phyloP scores from a whole-genome alignment of 2,888 invertebrate genomes.

The Phorcus lineatus region DNA sequence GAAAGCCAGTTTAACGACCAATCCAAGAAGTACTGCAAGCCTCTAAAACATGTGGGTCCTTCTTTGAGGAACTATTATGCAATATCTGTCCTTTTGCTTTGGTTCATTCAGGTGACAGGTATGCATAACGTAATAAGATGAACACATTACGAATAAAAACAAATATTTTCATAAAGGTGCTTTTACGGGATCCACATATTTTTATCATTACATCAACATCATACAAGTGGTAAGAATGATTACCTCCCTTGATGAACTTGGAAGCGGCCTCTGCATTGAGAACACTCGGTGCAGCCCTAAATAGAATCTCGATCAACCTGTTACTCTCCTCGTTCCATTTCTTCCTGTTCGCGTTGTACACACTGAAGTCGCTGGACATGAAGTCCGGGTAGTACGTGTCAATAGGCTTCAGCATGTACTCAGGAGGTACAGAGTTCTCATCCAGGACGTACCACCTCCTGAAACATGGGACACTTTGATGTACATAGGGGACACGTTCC shows the following conservation, averaged over 20 bases:
- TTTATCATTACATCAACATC: no score
- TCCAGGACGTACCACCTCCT: constrained; percentile 2
- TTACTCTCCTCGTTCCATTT: constrained; percentile 20
- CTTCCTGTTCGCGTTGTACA: neutral
- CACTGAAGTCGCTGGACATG: neutral
- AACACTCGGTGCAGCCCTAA: neutral
- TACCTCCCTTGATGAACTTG: constrained; percentile 27
- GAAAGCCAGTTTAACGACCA: no score
- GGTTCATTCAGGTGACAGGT: no score
- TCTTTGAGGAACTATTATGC: no score
- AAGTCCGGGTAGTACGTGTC: constrained; percentile 10
- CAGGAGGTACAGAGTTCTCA: neutral
- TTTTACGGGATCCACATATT: no score
- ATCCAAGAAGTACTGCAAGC: no score
- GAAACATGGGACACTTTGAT: neutral
- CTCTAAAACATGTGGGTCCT: no score
- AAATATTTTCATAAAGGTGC: no score
- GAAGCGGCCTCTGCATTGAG: constrained; percentile 14
- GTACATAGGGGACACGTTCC: no score
- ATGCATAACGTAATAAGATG: no score
- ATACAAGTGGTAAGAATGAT: neutral
- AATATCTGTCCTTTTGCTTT: no score
- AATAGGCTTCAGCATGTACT: constrained; percentile 27
- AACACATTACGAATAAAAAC: no score
- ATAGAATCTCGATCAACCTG: neutral